Evolutionary conservation across 2,888 invertebrate genomes (phyloP).

Genomic region (Orchesellides sinensis): DNA sequence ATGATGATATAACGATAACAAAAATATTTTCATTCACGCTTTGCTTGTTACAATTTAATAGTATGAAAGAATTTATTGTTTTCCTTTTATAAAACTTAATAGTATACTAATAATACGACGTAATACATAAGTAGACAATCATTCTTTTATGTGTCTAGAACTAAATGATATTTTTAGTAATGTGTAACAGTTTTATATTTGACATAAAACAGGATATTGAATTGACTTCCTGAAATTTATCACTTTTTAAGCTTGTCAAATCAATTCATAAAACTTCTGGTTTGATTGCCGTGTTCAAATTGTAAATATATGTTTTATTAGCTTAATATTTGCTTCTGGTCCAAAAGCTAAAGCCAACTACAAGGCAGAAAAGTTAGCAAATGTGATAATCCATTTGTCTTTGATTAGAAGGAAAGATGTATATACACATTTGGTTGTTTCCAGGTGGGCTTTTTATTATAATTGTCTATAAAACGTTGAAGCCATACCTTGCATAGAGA

Average conservation of each 20-base stretch:
- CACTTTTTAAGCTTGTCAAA: too few relatives aligned
- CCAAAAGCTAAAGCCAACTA: too few relatives aligned
- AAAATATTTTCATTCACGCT: slow-evolving; percentile 43
- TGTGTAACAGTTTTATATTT: neutral
- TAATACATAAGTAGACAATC: neutral
- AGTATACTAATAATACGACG: neutral
- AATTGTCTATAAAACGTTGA: neutral
- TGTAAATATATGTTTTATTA: too few relatives aligned
- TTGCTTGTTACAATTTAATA: slow-evolving; percentile 10
- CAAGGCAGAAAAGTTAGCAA: neutral
- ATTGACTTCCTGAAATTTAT: slow-evolving; percentile 2
- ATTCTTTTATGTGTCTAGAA: neutral
- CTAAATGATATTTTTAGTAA: neutral
- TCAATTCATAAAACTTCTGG: too few relatives aligned
- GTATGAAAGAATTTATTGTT: neutral
- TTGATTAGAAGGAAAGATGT: neutral
- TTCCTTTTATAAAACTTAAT: neutral
- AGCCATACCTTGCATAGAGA: neutral
- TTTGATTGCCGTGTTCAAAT: too few relatives aligned
- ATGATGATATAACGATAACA: slow-evolving; percentile 32
- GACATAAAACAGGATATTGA: slow-evolving; percentile 15
- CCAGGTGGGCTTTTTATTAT: neutral
- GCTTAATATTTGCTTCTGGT: neutral
- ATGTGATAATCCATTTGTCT: neutral
- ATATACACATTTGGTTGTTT: neutral